These are phyloP conservation scores for Tarsius wallacei DNA, from an alignment of 2,797 vertebrate genomes.

Conservation along the genomic window DNA sequence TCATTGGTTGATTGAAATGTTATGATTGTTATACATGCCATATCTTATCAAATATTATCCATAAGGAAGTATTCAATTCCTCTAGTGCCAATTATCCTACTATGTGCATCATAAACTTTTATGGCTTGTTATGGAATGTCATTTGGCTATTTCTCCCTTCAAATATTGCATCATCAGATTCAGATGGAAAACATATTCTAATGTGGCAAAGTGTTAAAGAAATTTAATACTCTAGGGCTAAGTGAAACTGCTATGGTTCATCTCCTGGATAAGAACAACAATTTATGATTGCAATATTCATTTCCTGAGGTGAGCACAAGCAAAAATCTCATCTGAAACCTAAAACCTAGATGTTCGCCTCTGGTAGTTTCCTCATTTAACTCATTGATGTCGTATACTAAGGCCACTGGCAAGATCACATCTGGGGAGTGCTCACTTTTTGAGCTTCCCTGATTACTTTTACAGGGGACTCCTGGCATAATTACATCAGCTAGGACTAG, in stretches of 20 bases:
- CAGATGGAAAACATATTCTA: constrained; percentile 93
- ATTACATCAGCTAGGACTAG: constrained; percentile 83
- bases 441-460: constrained; percentile 87
- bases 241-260: constrained; percentile 92
- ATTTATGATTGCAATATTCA: constrained; percentile 93
- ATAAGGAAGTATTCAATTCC: constrained; percentile 92
- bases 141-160: constrained; percentile 89
- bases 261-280: constrained; percentile 92
- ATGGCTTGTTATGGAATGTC: constrained; percentile 91
- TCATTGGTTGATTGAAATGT: constrained; percentile 88
- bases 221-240: constrained; percentile 91
- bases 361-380: constrained; percentile 91
- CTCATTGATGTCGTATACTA: constrained; percentile 91
- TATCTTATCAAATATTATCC: constrained; percentile 91
- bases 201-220: constrained; percentile 93
- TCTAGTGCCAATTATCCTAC: constrained; percentile 90
- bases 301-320: constrained; percentile 92
- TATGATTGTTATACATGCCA: constrained; percentile 87
- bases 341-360: constrained; percentile 90
- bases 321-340: constrained; percentile 91
- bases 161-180: constrained; percentile 91
- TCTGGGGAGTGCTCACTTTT: constrained; percentile 86
- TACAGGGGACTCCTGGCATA: constrained; percentile 87
- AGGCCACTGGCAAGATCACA: constrained; percentile 87
- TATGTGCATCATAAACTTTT: constrained; percentile 93